These are phyloP conservation scores for Ammodytes dubius DNA, from an alignment of 2,113 vertebrate species.

Conservation along the genomic window DNA sequence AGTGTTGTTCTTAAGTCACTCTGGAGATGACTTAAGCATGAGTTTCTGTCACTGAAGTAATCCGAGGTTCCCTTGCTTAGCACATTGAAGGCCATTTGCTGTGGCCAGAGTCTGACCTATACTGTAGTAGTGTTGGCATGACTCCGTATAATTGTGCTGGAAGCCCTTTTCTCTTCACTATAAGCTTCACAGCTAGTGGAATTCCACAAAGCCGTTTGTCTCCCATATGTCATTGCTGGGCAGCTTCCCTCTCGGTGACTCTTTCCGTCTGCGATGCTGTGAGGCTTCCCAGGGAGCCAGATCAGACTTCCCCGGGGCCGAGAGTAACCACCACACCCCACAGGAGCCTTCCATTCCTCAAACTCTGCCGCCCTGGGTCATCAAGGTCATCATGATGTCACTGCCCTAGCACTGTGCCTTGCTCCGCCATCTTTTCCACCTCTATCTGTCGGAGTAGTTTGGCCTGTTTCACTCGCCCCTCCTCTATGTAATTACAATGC, in stretches of 20 bases:
- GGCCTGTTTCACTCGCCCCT: background rate
- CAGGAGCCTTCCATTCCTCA: conserved; percentile 65
- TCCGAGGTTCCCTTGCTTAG: conserved; percentile 10
- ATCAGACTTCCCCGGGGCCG: conserved; percentile 43
- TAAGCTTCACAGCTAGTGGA: conserved; percentile 54
- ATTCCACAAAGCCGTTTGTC: conserved; percentile 63
- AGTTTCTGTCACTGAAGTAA: conserved; percentile 39
- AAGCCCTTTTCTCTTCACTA: conserved; percentile 32
- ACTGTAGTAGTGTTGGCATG: conserved; percentile 47
- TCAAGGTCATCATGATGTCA: conserved; percentile 66
- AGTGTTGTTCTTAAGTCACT: conserved; percentile 8
- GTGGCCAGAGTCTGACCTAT: conserved; percentile 40
- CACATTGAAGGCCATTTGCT: conserved; percentile 21
- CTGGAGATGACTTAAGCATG: conserved; percentile 4
- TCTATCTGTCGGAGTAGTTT: conserved; percentile 30
- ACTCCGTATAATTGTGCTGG: conserved; percentile 35
- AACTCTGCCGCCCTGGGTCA: conserved; percentile 53
- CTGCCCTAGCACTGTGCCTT: conserved; percentile 1
- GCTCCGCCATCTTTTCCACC: conserved; percentile 19
- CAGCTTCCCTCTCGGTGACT: conserved; percentile 58
- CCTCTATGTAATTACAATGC: conserved; percentile 19
- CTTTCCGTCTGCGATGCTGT: conserved; percentile 53
- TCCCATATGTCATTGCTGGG: conserved; percentile 68
- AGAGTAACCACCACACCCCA: conserved; percentile 68
- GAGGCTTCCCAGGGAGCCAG: conserved; percentile 63